Evolutionary conservation across 2,888 invertebrate genomes (phyloP), one percentile per base, ranked within the genome.

Genomic region (Drosophila melanosoma): DNA sequence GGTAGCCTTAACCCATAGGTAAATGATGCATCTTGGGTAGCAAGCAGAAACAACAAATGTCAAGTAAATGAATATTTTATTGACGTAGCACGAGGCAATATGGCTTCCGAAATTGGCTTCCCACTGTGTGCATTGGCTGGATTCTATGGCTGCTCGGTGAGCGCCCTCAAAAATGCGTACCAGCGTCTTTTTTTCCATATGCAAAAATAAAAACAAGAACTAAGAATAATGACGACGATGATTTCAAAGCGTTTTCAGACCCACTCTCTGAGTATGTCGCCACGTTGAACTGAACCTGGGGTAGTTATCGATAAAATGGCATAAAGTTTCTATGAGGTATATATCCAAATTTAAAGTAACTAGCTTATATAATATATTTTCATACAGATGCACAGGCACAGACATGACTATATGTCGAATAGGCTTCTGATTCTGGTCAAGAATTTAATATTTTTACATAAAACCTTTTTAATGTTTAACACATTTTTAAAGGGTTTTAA

Each of bases 61-160:
- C 73, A 79, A 74, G 74, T 74, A 87, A 89, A 85, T 85, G 85
- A 85, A 89, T 85, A 85, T 85, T 85, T 85, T 87, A 85, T 85
- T 87, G 84, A 67, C 76, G 29, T 57, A 35, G 67, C 67, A 58
- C 61, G 56, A 53, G 65, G 61, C 49, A 63, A 54, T 53, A 33
- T 63, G 35, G 48, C 79, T 67, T 33, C 70, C 49, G 32, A 88
- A 85, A 83, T 88, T 83, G 88, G 83, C 88, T 82, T 73, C 83
- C 88, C 83, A 83, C 71, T 78, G 78, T 80, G 76, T 81, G 74
- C 78, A 70, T 59, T 63, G 68, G 42, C 38, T 61, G 58, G 57
- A 62, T 73, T 69, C 84, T 71, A 75, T 75, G 52, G 82, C 61
- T 70, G 84, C 82, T 38, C 32, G 64, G 84, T 75, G 87, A 81